Percentiles rank a stretch among this genome's conserved stretches.
These are phyloP conservation scores for Neotoxoptera formosana DNA, from an alignment of 1,140 invertebrate species.

Conservation along the genomic window DNA sequence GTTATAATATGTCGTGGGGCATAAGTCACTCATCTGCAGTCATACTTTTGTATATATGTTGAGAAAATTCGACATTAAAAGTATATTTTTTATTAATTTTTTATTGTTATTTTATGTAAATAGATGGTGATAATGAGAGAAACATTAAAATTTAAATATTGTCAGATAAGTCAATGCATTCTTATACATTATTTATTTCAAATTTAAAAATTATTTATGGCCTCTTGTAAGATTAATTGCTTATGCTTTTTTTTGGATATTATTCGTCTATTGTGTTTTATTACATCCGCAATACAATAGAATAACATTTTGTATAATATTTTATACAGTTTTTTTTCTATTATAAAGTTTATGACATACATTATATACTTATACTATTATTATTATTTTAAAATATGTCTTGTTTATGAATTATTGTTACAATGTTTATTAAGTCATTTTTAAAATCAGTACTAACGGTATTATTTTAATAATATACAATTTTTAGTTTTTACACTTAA, in stretches of 20 bases:
- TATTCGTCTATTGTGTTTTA: slow-evolving; percentile 15
- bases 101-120: background rate
- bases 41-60: no score
- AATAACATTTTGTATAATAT: background rate
- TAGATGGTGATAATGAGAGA: background rate
- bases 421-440: background rate
- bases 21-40: no score
- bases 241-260: background rate
- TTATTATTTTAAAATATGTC: background rate
- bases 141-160: background rate
- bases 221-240: background rate
- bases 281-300: slow-evolving; percentile 4
- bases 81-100: background rate
- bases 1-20: no score
- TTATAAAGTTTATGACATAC: background rate
- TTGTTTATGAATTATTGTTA: slow-evolving; percentile 9
- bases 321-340: background rate
- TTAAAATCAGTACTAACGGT: background rate
- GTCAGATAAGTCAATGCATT: background rate
- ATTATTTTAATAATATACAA: background rate
- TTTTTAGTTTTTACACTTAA: background rate
- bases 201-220: background rate
- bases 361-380: background rate
- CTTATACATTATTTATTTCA: background rate
- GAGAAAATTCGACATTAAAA: background rate